Evolutionary conservation across 2,113 vertebrate genomes (phyloP).

Genomic region (Alosa alosa): DNA sequence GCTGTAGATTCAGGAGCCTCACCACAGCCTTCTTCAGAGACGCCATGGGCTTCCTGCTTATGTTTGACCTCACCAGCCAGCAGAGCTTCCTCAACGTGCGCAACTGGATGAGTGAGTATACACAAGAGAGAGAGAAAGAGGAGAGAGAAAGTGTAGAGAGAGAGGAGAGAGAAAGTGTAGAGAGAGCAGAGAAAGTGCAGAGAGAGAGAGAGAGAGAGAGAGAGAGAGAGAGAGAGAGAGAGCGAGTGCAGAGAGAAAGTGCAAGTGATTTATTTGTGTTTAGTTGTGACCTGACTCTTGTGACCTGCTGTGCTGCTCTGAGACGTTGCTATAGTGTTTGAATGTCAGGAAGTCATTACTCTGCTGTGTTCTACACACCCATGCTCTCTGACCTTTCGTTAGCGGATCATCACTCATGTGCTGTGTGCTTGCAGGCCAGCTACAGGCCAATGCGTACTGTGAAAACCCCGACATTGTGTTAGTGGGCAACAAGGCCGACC

Average conservation of each 20-base stretch:
- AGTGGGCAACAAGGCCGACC: slow-evolving; percentile 91
- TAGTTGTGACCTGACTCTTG: neutral
- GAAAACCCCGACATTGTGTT: slow-evolving; percentile 94
- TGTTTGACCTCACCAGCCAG: slow-evolving; percentile 96
- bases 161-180: neutral
- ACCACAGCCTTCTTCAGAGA: slow-evolving; percentile 95
- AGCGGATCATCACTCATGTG: neutral
- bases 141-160: neutral
- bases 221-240: neutral
- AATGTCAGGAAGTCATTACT: neutral
- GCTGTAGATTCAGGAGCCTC: slow-evolving; percentile 79
- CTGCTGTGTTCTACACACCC: neutral
- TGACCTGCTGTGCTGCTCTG: neutral
- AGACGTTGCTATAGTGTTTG: neutral
- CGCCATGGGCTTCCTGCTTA: slow-evolving; percentile 94
- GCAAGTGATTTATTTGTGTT: neutral
- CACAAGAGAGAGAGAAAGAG: neutral
- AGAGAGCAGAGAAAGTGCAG: neutral
- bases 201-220: neutral
- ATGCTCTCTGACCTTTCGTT: neutral
- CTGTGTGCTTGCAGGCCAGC: slow-evolving; percentile 72
- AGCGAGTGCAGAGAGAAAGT: neutral
- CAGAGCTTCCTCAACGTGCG: slow-evolving; percentile 96
- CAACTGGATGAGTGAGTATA: slow-evolving; percentile 94
- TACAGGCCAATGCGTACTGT: slow-evolving; percentile 95